Base-by-base conservation (phyloP, 2,797 vertebrate genomes). In the Enoplosus armatus region DNA sequence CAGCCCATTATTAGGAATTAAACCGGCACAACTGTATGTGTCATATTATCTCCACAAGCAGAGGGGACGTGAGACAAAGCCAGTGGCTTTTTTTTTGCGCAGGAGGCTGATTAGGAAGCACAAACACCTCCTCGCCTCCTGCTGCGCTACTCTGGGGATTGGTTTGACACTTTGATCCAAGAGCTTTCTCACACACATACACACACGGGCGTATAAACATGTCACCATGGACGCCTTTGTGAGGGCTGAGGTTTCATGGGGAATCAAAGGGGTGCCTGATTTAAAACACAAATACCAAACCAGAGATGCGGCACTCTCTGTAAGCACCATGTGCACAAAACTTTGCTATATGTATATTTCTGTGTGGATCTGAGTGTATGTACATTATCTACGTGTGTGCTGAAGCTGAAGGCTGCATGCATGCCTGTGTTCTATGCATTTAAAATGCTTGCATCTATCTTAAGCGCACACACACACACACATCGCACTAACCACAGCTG, bases 1-100 rank as follows among this genome's bases (percentile, higher is more conserved):
- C 83, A 43, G 85, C 64, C 83, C 76, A 84, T 91, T 92, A 89
- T 88, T 86, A 82, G 89, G 69, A 92, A 90, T 92, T 89, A 92
- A 91, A 87, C 64, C 60, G 26, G 75, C 81, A 76, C 80, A 70
- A 78, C 72, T 72, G 85, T 82, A 82, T 71, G 80, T 86, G 85
- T 85, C 84, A 73, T 39, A 75, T 88, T 90, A 88, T 89, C 87
- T 91, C 37, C 51, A 39, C 70, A 79, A 74, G 74, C 83, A 88
- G 73, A 68, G 77, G 71, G 60, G 72, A 87, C 82, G 66, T 64
- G 62, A 85, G 80, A 80, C 78, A 61, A 79, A 88, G 80, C 41
- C 39, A 22, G 62, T 54, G 66, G 80, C 54, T 77, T 83, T 79
- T 77, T 77, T 83, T 79, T 77, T 81, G 75, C 11, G 31, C 80